Conservation (phyloP, 2,888 invertebrate species). For the Chesias legatella region DNA sequence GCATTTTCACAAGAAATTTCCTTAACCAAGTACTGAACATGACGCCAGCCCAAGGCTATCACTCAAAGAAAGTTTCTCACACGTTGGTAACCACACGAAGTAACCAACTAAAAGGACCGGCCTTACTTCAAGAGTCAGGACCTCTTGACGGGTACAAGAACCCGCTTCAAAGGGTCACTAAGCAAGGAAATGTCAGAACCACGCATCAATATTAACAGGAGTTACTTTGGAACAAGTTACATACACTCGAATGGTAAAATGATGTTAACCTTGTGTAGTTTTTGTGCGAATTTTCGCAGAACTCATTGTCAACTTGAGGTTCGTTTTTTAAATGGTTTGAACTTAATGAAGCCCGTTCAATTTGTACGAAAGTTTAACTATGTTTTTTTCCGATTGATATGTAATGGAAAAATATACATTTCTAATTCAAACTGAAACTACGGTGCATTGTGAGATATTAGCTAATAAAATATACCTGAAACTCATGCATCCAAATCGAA, state of each 20-base stretch:
- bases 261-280: neutral
- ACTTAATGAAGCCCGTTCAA: slow-evolving; percentile 9
- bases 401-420: too few relatives aligned
- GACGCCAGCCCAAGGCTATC: slow-evolving; percentile 34
- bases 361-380: too few relatives aligned
- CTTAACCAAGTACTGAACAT: slow-evolving; percentile 10
- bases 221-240: neutral
- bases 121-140: slow-evolving; percentile 34
- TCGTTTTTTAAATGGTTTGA: neutral
- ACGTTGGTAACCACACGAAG: slow-evolving; percentile 46
- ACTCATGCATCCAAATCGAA: too few relatives aligned
- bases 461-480: too few relatives aligned
- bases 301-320: neutral
- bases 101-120: slow-evolving; percentile 49
- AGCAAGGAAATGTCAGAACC: slow-evolving; percentile 68
- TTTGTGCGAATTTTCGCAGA: neutral
- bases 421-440: too few relatives aligned
- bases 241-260: neutral
- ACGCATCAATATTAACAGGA: slow-evolving; percentile 65
- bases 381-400: too few relatives aligned
- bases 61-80: slow-evolving; percentile 37
- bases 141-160: slow-evolving; percentile 29
- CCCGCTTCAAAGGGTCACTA: slow-evolving; percentile 53
- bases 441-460: too few relatives aligned
- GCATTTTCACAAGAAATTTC: slow-evolving; percentile 2